These are phyloP conservation scores for Malurus cyaneus DNA, from an alignment of 2,113 vertebrate species.

Conservation along the genomic window DNA sequence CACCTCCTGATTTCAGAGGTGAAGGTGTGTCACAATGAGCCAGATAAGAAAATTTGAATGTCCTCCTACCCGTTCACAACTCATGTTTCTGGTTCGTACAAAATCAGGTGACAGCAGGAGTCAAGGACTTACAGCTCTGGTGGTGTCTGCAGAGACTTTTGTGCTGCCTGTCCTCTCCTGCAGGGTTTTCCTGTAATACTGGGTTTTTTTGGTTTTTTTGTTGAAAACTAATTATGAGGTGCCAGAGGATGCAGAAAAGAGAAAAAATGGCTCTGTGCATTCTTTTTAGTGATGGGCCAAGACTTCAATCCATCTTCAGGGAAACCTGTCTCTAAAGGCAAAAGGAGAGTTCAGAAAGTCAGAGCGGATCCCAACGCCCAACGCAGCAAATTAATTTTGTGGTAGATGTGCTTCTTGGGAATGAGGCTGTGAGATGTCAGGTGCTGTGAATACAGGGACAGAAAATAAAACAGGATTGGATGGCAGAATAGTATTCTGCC, in stretches of 20 bases:
- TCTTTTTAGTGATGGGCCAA: neutral
- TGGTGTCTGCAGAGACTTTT: neutral
- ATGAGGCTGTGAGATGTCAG: neutral
- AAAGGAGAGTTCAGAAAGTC: neutral
- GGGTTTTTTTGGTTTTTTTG: too few species aligned
- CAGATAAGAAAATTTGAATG: slow-evolving; percentile 2
- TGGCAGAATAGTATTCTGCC: neutral
- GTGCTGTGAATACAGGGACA: neutral
- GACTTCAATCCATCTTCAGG: neutral
- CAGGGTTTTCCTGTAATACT: neutral
- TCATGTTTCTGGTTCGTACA: neutral
- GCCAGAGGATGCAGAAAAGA: neutral
- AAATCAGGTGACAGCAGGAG: neutral
- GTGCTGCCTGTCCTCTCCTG: neutral
- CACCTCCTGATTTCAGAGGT: neutral
- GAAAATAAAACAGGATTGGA: neutral
- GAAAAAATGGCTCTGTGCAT: neutral
- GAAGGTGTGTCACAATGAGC: neutral
- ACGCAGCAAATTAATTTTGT: neutral
- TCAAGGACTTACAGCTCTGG: neutral
- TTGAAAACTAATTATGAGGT: neutral
- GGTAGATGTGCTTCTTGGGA: neutral
- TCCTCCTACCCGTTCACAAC: neutral
- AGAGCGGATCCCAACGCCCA: neutral
- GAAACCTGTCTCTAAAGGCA: neutral